Base-by-base conservation (phyloP, 2,113 vertebrate species). In the Zosterops hypoxanthus region DNA sequence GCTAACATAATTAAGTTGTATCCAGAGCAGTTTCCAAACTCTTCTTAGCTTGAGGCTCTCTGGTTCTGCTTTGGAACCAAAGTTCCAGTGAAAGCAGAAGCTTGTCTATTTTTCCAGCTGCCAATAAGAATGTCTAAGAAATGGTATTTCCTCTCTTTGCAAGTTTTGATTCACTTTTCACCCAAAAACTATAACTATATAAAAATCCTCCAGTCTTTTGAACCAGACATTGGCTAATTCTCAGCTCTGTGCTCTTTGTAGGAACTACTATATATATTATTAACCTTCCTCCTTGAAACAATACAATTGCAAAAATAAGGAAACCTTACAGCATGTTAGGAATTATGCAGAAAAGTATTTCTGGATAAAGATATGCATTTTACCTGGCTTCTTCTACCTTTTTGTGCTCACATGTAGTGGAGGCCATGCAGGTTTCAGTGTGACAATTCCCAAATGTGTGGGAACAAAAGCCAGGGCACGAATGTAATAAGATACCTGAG, bases 21-120 rank as follows among this genome's bases (percentile, higher is more conserved):
- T 86, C 70, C 42, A 72, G 79, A 90, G 79, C 46, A 55, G 31
- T 93, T 90, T 93, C 71, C 82, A 92, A 73, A 90, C 29, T 80
- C 49, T 63, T 18, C n/a, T 82, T 82, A 33, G 71, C 71, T 80
- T 86, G 46, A 80, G 77, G 42, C 23, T 53, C 41, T 71, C 65
- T 76, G 36, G 7, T 90, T 85, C 61, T 80, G 44, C 42, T 72
- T 88, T 87, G 69, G 49, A 72, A 85, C 31, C 14, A 72, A 87
- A 88, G 53, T 61, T 12, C 7, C 24, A 80, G 8, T 36, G n/a
- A 88, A 76, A 69, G 46, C 23, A 76, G 42, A 89, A 82, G 19
- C 22, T 59, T 72, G 12, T 55, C 36, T 75, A 19, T 41, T 65
- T 91, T 89, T 84, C 44, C 29, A 82, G 39, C 46, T 52, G 81